Base-by-base conservation (phyloP, 1,140 invertebrate genomes). In the Rhagoletis pomonella region DNA sequence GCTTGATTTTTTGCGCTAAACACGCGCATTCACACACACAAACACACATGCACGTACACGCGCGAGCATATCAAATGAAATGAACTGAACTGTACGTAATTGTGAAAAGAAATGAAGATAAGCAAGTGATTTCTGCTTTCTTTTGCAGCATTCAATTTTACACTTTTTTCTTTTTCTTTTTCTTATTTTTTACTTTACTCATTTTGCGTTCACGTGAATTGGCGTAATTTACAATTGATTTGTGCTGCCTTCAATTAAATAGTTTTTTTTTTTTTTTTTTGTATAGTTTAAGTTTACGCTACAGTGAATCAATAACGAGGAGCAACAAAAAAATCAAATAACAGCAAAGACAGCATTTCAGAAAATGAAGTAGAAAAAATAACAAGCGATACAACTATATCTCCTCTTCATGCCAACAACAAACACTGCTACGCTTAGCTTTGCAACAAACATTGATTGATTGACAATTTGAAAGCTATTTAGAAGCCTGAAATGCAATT, bases 161-260 rank as follows among this genome's bases (percentile, higher is more conserved):
- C 1, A 3, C 42, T 29, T 42, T 39, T n/a, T 0, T 12, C 29
- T 4, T 42, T 73, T 73, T 7, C 14, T 44, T 42, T 62, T 17
- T 17, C 60, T 62, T 17, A 14, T 17, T 62, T 62, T 17, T 4
- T 62, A 9, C 9, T 17, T 17, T 10, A 39, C 39, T 42, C 65
- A 14, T n/a, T 14, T 73, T 55, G 50, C 67, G 3, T 47, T 47
- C 12, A 17, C 67, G 10, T 47, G 67, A 73, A 73, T 73, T 73
- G 67, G 67, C 67, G 67, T 73, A 73, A 73, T 44, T 73, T 47
- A 73, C 67, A 73, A 47, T 73, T 73, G 67, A 73, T 73, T 73
- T 73, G 29, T 29, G 67, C 39, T 73, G 67, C 3, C 67, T 73
- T 73, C 67, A 73, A 73, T 73, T 73, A 73, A 73, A 73, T 73